Conservation (phyloP, 2,113 vertebrate genomes). For the Thalassoma bifasciatum region DNA sequence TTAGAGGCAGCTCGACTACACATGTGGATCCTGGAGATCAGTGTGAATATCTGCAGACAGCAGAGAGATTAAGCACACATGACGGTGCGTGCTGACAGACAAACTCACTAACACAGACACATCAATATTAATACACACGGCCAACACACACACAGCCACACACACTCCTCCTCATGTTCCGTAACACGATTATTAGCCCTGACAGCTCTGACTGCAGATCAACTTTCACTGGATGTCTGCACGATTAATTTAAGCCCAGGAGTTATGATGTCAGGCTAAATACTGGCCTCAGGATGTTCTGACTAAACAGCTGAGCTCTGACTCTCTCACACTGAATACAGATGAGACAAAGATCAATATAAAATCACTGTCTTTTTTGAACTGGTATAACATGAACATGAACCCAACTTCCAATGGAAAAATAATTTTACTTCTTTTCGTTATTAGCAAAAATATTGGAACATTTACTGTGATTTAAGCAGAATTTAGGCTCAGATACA, state of each 20-base stretch:
- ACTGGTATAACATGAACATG: background rate
- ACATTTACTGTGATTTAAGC: no score
- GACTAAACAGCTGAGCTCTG: conserved; percentile 1
- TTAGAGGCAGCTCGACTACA: conserved; percentile 32
- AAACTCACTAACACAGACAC: conserved; percentile 30
- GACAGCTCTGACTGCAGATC: conserved; percentile 33
- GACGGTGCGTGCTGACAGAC: conserved; percentile 45
- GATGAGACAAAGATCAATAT: background rate
- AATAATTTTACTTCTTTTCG: no score
- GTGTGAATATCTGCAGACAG: conserved; percentile 31
- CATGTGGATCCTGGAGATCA: conserved; percentile 56
- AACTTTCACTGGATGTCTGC: conserved; percentile 41
- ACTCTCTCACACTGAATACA: background rate
- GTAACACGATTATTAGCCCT: conserved; percentile 37
- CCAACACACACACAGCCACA: background rate
- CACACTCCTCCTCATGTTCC: conserved; percentile 11
- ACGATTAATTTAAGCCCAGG: conserved; percentile 41
- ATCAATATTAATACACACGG: conserved; percentile 41
- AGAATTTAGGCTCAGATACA: no score
- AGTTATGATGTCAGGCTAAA: conserved; percentile 33
- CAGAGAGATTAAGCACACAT: conserved; percentile 53
- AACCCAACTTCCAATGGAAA: no score
- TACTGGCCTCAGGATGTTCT: conserved; percentile 12
- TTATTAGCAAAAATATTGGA: no score
- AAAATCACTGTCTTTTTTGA: background rate